These are phyloP conservation scores for Boloria euphrosyne DNA, from an alignment of 2,888 invertebrate species.

Conservation along the genomic window DNA sequence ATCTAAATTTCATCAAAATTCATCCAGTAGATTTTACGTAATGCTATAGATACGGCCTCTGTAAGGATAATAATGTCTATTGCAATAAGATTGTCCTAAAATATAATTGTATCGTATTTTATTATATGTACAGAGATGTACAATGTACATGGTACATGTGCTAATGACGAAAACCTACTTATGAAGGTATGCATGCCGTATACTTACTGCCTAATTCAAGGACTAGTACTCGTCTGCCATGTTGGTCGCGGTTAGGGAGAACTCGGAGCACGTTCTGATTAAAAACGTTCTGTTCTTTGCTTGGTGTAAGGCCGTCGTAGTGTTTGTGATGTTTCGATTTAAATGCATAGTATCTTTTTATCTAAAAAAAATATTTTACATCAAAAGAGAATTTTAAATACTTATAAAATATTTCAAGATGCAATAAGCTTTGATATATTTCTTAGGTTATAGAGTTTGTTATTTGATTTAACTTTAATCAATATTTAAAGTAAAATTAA, in stretches of 20 bases:
- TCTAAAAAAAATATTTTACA: conserved; percentile 71
- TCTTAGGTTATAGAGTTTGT: background rate
- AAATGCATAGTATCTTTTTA: conserved; percentile 91
- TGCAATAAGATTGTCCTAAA: too few species aligned
- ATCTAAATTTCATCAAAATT: too few species aligned
- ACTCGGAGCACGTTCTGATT: conserved; percentile 90
- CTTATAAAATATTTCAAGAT: background rate
- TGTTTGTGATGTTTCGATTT: conserved; percentile 89
- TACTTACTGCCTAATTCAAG: conserved; percentile 91
- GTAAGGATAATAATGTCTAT: too few species aligned
- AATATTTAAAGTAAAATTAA: background rate
- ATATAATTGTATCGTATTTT: too few species aligned
- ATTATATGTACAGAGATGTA: too few species aligned
- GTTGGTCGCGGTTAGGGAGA: conserved; percentile 89
- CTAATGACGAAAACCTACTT: too few species aligned
- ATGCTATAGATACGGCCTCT: too few species aligned
- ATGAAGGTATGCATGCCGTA: background rate
- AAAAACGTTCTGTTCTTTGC: conserved; percentile 89
- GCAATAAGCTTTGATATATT: too few species aligned
- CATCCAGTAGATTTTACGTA: too few species aligned
- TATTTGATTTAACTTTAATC: background rate
- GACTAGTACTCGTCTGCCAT: conserved; percentile 88
- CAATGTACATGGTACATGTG: too few species aligned
- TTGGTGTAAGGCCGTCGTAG: conserved; percentile 87
- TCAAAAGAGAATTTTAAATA: background rate